Percentiles rank a stretch among this genome's conserved stretches.
Conservation (phyloP, 1,140 invertebrate species). For the Colletes latitarsis region DNA sequence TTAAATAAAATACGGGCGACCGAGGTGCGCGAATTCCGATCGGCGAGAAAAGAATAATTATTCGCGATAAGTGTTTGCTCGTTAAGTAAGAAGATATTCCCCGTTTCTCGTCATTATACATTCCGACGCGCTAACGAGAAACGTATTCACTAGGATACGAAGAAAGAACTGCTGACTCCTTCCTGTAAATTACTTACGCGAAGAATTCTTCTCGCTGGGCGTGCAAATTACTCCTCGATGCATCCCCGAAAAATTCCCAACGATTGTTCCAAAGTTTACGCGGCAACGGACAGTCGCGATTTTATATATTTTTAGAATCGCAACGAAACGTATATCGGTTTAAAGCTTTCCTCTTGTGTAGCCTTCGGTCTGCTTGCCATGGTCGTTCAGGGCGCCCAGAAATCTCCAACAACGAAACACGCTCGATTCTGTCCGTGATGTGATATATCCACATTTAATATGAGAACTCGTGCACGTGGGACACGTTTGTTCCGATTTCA, state of each 20-base stretch:
- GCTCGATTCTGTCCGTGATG: slow-evolving; percentile 54
- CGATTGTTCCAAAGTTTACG: no score
- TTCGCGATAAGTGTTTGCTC: slow-evolving; percentile 31
- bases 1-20: slow-evolving; percentile 25
- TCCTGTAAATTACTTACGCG: neutral
- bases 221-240: neutral
- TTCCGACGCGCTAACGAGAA: slow-evolving; percentile 9
- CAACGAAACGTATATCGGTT: no score
- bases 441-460: slow-evolving; percentile 66
- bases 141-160: neutral
- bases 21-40: neutral
- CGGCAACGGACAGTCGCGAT: no score
- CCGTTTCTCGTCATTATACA: slow-evolving; percentile 5
- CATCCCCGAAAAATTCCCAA: no score
- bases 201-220: no score
- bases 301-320: no score
- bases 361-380: neutral
- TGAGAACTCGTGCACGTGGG: slow-evolving; percentile 57
- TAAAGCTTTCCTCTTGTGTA: no score
- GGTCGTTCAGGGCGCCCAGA: slow-evolving; percentile 28
- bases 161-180: slow-evolving; percentile 6
- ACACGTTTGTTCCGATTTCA: slow-evolving; percentile 62
- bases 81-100: slow-evolving; percentile 26
- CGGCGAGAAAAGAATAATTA: no score
- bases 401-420: slow-evolving; percentile 47